Percentiles rank a stretch among this genome's conserved stretches.
These are phyloP conservation scores for Pseudorectes ferrugineus DNA, from an alignment of 2,113 vertebrate genomes.

Conservation along the genomic window DNA sequence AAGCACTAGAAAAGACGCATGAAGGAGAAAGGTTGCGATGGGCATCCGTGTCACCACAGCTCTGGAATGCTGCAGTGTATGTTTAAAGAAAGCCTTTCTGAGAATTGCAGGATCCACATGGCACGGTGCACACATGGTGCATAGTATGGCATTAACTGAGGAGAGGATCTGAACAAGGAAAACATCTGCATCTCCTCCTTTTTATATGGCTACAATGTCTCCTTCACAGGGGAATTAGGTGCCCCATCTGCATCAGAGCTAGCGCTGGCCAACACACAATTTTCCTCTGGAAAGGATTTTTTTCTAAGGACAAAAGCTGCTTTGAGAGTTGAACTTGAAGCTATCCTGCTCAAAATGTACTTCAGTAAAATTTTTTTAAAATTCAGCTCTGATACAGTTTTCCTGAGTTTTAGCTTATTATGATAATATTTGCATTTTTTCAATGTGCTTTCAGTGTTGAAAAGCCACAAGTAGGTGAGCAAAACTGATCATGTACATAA, in stretches of 20 bases:
- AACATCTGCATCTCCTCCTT: conserved; percentile 28
- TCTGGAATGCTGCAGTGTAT: neutral
- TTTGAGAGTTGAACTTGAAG: neutral
- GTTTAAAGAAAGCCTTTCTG: neutral
- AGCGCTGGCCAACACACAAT: fast-evolving
- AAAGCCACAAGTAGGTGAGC: neutral
- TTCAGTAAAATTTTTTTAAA: neutral
- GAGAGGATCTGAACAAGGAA: neutral
- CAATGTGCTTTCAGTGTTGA: neutral
- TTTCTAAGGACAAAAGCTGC: neutral
- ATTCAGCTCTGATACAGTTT: neutral
- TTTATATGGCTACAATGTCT: conserved; percentile 29
- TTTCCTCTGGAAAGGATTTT: neutral
- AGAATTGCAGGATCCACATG: neutral
- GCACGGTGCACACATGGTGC: neutral
- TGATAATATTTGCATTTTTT: neutral
- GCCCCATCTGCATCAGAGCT: neutral
- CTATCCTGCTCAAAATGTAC: neutral
- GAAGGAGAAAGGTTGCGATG: neutral
- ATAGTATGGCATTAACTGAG: neutral
- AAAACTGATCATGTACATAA: neutral
- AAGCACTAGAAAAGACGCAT: neutral
- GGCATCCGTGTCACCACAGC: neutral
- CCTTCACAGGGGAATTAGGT: neutral
- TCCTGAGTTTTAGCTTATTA: neutral